A percentile compares a stretch with the other conserved stretches of the same genome.
Evolutionary conservation across 2,113 vertebrate species (phyloP).

Genomic region (Rallus limicola): DNA sequence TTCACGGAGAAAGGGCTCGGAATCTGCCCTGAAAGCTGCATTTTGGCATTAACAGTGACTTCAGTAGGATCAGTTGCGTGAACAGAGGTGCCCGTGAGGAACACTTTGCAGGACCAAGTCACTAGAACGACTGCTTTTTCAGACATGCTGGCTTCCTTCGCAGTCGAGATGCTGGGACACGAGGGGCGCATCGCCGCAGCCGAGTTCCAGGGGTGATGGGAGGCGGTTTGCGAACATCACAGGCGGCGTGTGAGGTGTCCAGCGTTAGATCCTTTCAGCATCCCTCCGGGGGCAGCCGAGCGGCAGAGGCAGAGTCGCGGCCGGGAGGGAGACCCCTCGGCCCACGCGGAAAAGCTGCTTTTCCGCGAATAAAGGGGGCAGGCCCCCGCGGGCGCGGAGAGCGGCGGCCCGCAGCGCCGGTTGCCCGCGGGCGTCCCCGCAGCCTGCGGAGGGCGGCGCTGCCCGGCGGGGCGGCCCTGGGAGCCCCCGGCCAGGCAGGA

Average conservation of each 20-base stretch:
- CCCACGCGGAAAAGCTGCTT: background rate
- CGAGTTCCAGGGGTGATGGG: rapidly evolving
- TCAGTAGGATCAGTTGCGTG: background rate
- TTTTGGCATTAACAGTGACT: background rate
- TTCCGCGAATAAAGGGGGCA: background rate
- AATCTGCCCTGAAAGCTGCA: background rate
- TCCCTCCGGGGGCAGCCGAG: background rate
- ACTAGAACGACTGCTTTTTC: background rate
- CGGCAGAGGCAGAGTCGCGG: background rate
- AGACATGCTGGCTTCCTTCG: background rate
- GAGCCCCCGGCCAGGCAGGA: background rate
- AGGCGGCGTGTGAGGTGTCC: rapidly evolving
- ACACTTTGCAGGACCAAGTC: background rate
- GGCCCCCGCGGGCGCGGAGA: background rate
- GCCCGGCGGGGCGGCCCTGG: background rate
- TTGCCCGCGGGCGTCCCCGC: background rate
- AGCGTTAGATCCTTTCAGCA: rapidly evolving
- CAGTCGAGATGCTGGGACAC: rapidly evolving
- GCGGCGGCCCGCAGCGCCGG: background rate
- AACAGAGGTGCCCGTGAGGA: background rate
- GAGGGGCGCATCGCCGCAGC: rapidly evolving
- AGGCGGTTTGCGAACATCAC: background rate
- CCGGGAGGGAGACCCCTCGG: background rate
- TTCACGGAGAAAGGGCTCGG: background rate
- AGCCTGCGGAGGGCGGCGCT: background rate